Evolutionary conservation across 1,140 invertebrate species (phyloP), one percentile per base, ranked within the genome.

Genomic region (Drosophila miranda): DNA sequence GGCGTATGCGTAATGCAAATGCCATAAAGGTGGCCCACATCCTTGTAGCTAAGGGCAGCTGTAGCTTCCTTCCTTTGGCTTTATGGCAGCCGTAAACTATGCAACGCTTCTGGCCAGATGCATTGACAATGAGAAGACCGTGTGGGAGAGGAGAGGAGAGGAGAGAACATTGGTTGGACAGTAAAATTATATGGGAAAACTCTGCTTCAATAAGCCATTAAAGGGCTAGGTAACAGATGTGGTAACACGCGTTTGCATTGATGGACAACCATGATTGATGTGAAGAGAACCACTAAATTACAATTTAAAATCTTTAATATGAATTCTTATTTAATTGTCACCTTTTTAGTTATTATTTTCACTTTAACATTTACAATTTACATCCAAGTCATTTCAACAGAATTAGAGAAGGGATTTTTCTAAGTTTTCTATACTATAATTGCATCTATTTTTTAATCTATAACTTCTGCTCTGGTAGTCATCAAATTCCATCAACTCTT

Each of bases 1-100:
- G 70, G 66, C 71, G 61, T 72, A 53, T 79, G 57, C 66, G 64
- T 75, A 79, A 75, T 84, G 72, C 78, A 57, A 67, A 63, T 56
- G 70, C 50, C 44, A 56, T 69, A 67, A 61, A 59, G 56, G 48
- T 53, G 42, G 54, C 43, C 57, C 68, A 53, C 49, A 60, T 71
- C 30, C 61, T 56, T 74, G 70, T 55, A 70, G 52, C 66, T 55
- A 48, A 71, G 72, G 67, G 49, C 58, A 68, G 57, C 56, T 63
- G 67, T 46, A 46, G 48, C 13, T 19, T 11, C 3, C 23, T 23
- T 52, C 42, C 44, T 48, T 49, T 45, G 60, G 53, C 50, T 19
- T 19, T 19, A 19, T 19, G 19, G 23, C 14, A 58, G 79, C 66
- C 51, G 62, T 80, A 80, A 72, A 80, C 71, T 67, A 80, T 80